Evolutionary conservation across 2,113 vertebrate genomes (phyloP), one percentile per base, ranked within the genome.

Genomic region (Henicopernis longicauda): DNA sequence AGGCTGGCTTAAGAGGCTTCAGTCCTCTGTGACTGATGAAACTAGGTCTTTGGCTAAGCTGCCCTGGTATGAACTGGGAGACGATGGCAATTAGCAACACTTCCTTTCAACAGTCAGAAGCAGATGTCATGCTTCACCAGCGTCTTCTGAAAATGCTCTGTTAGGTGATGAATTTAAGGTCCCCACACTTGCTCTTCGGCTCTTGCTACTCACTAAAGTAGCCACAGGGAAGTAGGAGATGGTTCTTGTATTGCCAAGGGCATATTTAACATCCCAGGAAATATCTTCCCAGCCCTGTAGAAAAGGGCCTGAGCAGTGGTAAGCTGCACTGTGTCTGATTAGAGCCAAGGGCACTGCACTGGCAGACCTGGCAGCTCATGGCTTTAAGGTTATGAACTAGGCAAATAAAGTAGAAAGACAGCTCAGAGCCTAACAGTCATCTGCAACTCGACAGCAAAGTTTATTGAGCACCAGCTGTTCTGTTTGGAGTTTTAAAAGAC

Each of bases 61-160:
- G 69, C 36, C 44, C 6, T 19, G 57, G 36, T 26, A 10, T 15
- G 44, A 40, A 10, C 36, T 54, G 52, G 36, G 63, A 54, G 36
- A 17, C 0, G 12, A 11, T 66, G 57, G 47, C 25, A 38, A 10
- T 71, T 31, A 36, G 3, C 40, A n/a, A 1, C 3, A 14, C 49
- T 34, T 61, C 59, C 36, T 36, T 32, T 38, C 25, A 40, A 50
- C 16, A 36, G 36, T 6, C 45, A 61, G 80, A n/a, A 70, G 62
- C 61, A 44, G 73, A 81, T 42, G 47, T 32, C 34, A 6, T 34
- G 45, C 36, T 63, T 65, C 63, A 34, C 16, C 14, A 20, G 29
- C 32, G 10, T 25, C 73, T 55, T 40, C 63, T 82, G 82, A 55
- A n/a, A 72, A 63, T 13, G 16, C 21, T 62, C 27, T 5, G 3